A percentile compares a stretch with the other conserved stretches of the same genome.
Evolutionary conservation across 2,113 vertebrate species (phyloP).

Genomic region (Phalacrocorax brasilianus): DNA sequence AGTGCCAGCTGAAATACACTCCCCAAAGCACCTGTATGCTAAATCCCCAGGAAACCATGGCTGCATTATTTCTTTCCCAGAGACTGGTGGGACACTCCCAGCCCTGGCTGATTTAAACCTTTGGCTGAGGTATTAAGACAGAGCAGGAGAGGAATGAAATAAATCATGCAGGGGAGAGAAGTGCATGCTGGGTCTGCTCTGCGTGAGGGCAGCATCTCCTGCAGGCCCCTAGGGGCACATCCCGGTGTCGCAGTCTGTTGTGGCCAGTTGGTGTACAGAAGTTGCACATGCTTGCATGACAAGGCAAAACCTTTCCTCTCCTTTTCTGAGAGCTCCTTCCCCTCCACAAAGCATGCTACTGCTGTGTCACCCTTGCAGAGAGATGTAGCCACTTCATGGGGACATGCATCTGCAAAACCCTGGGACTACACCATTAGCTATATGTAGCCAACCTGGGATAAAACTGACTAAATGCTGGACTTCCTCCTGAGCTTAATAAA

Average conservation of each 20-base stretch:
- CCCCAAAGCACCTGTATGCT: neutral
- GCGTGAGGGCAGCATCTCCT: accelerated
- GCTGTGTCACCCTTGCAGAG: neutral
- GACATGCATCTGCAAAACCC: accelerated
- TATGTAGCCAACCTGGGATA: neutral
- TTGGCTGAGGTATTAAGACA: neutral
- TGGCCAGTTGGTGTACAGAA: neutral
- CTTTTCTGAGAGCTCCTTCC: neutral
- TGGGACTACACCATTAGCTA: neutral
- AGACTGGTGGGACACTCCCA: neutral
- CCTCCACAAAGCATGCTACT: neutral
- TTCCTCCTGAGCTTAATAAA: neutral
- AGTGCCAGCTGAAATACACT: accelerated
- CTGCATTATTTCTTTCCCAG: neutral
- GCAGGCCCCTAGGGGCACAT: neutral
- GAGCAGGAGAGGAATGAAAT: neutral
- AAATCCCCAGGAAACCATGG: neutral
- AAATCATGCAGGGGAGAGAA: neutral
- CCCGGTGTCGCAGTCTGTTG: neutral
- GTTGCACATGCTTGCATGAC: neutral
- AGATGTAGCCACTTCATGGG: neutral
- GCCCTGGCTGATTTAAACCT: neutral
- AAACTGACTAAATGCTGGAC: neutral
- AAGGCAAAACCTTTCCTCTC: neutral
- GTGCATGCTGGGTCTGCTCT: neutral